Evolutionary conservation across 1,140 invertebrate genomes (phyloP), one percentile per base, ranked within the genome.

Genomic region (Cryptotermes secundus): DNA sequence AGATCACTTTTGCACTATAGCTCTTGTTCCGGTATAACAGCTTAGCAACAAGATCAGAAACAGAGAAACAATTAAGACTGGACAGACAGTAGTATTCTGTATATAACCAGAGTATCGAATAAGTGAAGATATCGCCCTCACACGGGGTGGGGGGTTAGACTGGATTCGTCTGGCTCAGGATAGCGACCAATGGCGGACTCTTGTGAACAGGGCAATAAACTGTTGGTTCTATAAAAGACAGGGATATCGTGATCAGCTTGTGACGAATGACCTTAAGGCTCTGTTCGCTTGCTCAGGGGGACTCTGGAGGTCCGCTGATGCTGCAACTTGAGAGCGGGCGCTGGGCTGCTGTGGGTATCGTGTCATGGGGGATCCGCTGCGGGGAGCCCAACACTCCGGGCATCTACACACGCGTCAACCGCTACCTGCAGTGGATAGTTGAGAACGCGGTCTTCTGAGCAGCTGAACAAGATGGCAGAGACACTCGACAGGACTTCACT

Each of bases 271-370:
- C 16, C 14, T 9, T 72, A 49, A 49, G 3, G 14, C 22, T 49
- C 45, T 49, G 9, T 42, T 14, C 1, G 45, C 26, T 83, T 89
- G 89, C n/a, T 59, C 87, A 96, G 95, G 95, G 95, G 45, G 96
- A 97, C 89, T 96, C 95, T 42, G 96, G 96, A 36, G 96, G 96
- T 31, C 96, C 96, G 0, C 88, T 97, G 26, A 91, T 95, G 86
- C 90, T 93, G 85, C 93, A 95, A 87, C 89, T 95, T 87, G 89
- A 91, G 14, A 94, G 94, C 87, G 93, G 93, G 2, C 92, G 94
- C 79, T 97, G 96, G 95, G 91, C 93, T 0, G 92, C 92, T 4
- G 91, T 97, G n/a, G 96, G 96, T 2, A 92, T 97, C 53, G 95
- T 96, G 3, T 96, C 95, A 1, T 96, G 94, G 94, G 95, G 95